Conservation (phyloP, 53 echinoderm and acorn worm species). For the Paracentrotus lividus region DNA sequence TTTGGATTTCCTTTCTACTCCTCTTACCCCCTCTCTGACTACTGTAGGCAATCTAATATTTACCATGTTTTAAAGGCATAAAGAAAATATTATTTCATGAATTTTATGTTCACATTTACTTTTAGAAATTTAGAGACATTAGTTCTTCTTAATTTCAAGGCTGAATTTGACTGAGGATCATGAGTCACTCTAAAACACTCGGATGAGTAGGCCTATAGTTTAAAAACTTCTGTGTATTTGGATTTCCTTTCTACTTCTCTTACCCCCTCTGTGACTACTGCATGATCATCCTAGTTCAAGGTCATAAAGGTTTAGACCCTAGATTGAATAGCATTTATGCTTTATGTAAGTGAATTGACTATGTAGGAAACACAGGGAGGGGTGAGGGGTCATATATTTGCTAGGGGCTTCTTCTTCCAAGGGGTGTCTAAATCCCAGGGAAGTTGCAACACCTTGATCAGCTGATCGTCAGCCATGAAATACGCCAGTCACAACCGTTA, state of each 20-base stretch:
- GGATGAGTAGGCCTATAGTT: neutral
- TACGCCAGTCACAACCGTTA: too few relatives aligned
- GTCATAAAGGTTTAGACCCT: neutral
- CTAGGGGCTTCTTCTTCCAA: neutral
- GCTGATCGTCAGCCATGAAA: too few relatives aligned
- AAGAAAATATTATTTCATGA: too few relatives aligned
- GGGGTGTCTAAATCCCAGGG: neutral
- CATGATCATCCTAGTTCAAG: neutral
- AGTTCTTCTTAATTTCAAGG: neutral
- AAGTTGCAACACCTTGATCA: neutral
- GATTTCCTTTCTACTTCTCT: neutral
- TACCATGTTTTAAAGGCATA: too few relatives aligned
- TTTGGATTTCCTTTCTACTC: too few relatives aligned
- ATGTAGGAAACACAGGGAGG: neutral
- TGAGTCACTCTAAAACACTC: neutral
- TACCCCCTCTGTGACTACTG: neutral
- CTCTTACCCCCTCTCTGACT: too few relatives aligned
- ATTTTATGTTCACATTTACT: too few relatives aligned
- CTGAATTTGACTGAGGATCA: neutral
- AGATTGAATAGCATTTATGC: neutral
- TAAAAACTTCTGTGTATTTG: neutral
- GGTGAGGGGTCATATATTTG: neutral
- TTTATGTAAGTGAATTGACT: neutral
- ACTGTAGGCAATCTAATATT: too few relatives aligned
- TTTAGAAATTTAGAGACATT: too few relatives aligned